Evolutionary conservation across 2,113 vertebrate genomes (phyloP).

Genomic region (Ceyx margarethae): DNA sequence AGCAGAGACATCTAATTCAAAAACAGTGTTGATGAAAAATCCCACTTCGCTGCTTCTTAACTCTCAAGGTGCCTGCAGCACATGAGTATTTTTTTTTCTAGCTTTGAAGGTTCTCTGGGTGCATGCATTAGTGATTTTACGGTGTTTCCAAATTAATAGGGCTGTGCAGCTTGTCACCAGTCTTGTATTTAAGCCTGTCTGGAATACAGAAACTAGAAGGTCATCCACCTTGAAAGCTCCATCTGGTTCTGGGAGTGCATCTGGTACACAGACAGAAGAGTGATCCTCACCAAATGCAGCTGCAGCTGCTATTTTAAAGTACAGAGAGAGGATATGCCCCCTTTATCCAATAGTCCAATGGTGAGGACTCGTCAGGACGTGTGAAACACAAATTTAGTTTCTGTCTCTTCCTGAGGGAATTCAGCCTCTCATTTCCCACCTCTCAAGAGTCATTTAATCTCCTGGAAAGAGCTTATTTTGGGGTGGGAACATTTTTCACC

Average conservation of each 20-base stretch:
- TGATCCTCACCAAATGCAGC: background rate
- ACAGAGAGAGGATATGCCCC: background rate
- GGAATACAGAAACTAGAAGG: background rate
- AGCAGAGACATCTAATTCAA: constrained; percentile 25
- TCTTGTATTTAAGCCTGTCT: background rate
- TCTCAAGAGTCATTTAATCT: constrained; percentile 38
- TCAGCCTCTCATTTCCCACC: constrained; percentile 4
- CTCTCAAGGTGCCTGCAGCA: background rate
- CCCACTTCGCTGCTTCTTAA: constrained; percentile 31
- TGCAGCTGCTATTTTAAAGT: constrained; percentile 24
- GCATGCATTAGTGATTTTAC: background rate
- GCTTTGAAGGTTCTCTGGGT: background rate
- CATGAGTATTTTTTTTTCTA: background rate
- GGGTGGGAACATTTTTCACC: constrained; percentile 46
- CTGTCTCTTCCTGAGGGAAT: constrained; percentile 28
- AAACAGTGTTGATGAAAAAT: constrained; percentile 23
- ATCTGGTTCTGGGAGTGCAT: background rate
- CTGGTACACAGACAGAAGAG: background rate
- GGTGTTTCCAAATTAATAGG: background rate
- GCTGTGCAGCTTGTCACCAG: background rate
- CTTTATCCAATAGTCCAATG: background rate
- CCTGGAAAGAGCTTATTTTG: constrained; percentile 30
- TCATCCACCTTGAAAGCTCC: background rate
- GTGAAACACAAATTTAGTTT: constrained; percentile 30
- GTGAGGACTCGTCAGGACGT: background rate